Evolutionary conservation across 2,113 vertebrate genomes (phyloP).

Genomic region (Malurus cyaneus): DNA sequence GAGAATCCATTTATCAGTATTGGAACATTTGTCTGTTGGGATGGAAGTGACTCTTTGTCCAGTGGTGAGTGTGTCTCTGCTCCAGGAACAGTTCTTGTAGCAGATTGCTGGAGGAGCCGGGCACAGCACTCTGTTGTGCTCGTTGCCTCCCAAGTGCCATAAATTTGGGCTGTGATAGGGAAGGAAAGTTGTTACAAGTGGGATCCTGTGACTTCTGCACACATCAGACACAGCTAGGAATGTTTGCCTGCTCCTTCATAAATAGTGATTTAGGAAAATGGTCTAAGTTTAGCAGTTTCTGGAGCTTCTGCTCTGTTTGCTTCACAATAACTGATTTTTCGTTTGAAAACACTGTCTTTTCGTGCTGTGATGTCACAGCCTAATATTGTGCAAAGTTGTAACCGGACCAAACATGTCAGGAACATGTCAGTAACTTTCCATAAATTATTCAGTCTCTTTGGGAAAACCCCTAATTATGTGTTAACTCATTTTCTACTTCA

Average conservation of each 20-base stretch:
- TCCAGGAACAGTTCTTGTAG: background rate
- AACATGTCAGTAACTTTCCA: constrained; percentile 68
- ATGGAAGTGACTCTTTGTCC: background rate
- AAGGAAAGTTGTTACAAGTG: constrained; percentile 51
- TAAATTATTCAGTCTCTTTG: constrained; percentile 64
- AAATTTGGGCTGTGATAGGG: constrained; percentile 42
- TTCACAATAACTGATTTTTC: constrained; percentile 19
- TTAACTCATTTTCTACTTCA: constrained; percentile 62
- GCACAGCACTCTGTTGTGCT: background rate
- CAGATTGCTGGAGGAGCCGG: background rate
- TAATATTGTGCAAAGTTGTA: constrained; percentile 33
- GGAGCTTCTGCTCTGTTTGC: background rate
- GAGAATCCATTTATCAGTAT: background rate
- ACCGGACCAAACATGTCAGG: constrained; percentile 63
- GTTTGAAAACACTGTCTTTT: constrained; percentile 25
- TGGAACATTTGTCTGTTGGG: background rate
- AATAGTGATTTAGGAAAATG: background rate
- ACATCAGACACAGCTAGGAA: constrained; percentile 56
- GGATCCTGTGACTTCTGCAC: constrained; percentile 50
- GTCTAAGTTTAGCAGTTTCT: constrained; percentile 35
- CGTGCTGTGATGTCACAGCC: constrained; percentile 38
- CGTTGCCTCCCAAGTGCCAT: background rate
- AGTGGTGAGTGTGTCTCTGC: background rate
- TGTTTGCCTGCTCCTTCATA: constrained; percentile 54
- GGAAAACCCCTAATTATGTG: constrained; percentile 68